A percentile compares a stretch with the other conserved stretches of the same genome.
Conservation (phyloP, 2,113 vertebrate species). For the Bettongia penicillata region DNA sequence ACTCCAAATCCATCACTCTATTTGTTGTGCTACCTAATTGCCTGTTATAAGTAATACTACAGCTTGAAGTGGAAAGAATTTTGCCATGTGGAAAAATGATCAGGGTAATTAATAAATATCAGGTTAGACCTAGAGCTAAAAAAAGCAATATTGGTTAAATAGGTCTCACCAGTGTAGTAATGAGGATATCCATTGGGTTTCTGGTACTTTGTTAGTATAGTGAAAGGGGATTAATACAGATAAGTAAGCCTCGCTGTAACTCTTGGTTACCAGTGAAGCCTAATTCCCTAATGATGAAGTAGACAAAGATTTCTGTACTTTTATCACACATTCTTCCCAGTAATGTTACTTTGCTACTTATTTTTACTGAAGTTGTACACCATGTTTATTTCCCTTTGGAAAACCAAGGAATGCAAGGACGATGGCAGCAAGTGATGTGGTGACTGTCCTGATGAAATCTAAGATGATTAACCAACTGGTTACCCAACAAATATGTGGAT, state of each 20-base stretch:
- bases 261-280: background rate
- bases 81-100: background rate
- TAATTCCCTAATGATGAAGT: background rate
- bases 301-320: conserved; percentile 13
- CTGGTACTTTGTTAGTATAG: background rate
- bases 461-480: background rate
- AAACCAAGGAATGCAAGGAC: too few relatives aligned
- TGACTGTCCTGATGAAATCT: background rate
- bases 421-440: background rate
- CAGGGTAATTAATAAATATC: background rate
- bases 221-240: background rate
- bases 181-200: background rate
- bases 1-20: too few relatives aligned
- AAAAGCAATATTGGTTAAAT: conserved; percentile 6
- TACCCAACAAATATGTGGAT: background rate
- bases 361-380: conserved; percentile 1
- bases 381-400: conserved; percentile 1
- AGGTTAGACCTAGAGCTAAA: background rate
- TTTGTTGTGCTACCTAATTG: background rate
- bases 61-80: conserved; percentile 30
- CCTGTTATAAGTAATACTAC: conserved; percentile 11
- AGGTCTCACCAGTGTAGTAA: background rate
- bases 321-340: background rate
- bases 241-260: background rate
- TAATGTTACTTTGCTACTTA: conserved; percentile 6